phyloP scores from a whole-genome alignment of 2,888 invertebrate genomes.

The Caradrina kadenii region DNA sequence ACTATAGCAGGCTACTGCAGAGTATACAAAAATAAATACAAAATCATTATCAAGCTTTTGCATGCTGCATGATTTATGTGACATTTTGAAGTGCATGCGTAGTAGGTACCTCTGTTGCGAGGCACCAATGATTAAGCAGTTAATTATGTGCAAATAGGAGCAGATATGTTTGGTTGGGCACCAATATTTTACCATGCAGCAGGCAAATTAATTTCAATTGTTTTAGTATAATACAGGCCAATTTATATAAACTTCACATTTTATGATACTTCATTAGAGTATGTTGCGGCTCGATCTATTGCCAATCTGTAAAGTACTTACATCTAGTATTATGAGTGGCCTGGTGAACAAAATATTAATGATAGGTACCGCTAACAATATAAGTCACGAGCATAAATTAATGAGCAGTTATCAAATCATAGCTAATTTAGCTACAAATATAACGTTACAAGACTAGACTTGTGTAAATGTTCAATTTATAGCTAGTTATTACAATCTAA shows the following conservation, averaged over 20 bases:
- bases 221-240: slow-evolving; percentile 69
- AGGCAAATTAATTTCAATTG: slow-evolving; percentile 82
- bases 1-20: slow-evolving; percentile 72
- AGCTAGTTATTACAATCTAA: slow-evolving; percentile 79
- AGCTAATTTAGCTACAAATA: slow-evolving; percentile 78
- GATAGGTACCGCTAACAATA: slow-evolving; percentile 68
- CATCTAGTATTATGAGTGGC: slow-evolving; percentile 73
- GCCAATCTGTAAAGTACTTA: slow-evolving; percentile 72
- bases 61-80: slow-evolving; percentile 88
- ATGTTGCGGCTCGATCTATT: slow-evolving; percentile 59
- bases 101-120: slow-evolving; percentile 72
- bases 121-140: slow-evolving; percentile 75
- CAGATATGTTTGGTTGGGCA: slow-evolving; percentile 70
- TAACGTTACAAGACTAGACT: slow-evolving; percentile 80
- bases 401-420: slow-evolving; percentile 75
- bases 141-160: slow-evolving; percentile 76
- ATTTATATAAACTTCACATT: slow-evolving; percentile 59
- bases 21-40: slow-evolving; percentile 68
- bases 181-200: slow-evolving; percentile 86
- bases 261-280: slow-evolving; percentile 45
- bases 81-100: slow-evolving; percentile 80
- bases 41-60: slow-evolving; percentile 82
- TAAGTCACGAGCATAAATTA: slow-evolving; percentile 73
- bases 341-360: slow-evolving; percentile 70
- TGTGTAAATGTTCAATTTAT: slow-evolving; percentile 71